phyloP scores from a whole-genome alignment of 1,140 invertebrate species.

The Centruroides sculpturatus region DNA sequence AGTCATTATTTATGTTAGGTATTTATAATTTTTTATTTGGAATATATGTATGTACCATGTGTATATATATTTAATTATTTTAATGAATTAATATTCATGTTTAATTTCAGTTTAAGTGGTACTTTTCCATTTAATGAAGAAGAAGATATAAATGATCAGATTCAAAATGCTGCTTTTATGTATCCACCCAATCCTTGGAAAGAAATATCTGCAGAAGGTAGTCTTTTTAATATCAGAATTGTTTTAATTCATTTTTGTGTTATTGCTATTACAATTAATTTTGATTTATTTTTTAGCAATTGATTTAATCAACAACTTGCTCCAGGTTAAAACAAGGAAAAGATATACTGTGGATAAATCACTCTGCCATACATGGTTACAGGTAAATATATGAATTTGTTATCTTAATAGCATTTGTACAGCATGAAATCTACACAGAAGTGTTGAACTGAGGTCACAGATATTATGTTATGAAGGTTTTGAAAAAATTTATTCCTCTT shows the following conservation, averaged over 20 bases:
- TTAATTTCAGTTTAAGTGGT: conserved; percentile 63
- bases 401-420: too few relatives aligned
- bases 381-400: conserved; percentile 36
- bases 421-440: too few relatives aligned
- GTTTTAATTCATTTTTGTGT: neutral
- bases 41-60: too few relatives aligned
- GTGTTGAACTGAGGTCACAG: too few relatives aligned
- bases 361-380: conserved; percentile 82
- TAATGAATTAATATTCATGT: conserved; percentile 3
- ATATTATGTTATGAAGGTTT: too few relatives aligned
- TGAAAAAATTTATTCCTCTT: too few relatives aligned
- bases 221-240: conserved; percentile 5
- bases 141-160: conserved; percentile 98
- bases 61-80: neutral
- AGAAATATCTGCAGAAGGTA: conserved; percentile 91
- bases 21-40: conserved; percentile 14
- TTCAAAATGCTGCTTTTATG: conserved; percentile 99
- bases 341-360: conserved; percentile 94
- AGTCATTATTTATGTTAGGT: conserved; percentile 85
- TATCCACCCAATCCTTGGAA: conserved; percentile 97
- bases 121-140: conserved; percentile 99
- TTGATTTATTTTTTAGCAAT: conserved; percentile 54
- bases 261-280: neutral
- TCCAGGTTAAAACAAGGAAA: conserved; percentile 97
- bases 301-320: conserved; percentile 91